These are phyloP conservation scores for Rissa tridactyla DNA, from an alignment of 2,113 vertebrate genomes.

Conservation along the genomic window DNA sequence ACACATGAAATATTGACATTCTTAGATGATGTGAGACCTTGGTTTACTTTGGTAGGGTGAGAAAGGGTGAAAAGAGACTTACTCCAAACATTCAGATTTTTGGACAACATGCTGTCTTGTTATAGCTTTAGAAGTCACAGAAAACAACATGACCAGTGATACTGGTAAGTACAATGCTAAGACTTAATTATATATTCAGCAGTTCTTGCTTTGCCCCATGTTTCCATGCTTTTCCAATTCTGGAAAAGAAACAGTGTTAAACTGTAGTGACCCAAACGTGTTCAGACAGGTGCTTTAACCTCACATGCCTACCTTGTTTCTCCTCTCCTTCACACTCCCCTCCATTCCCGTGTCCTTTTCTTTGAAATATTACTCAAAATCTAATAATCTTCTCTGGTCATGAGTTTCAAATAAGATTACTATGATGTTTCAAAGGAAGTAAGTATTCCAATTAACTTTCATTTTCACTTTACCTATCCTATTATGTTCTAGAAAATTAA, in stretches of 20 bases:
- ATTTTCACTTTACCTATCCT: constrained; percentile 18
- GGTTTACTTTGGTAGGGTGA: not conserved
- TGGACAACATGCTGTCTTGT: not conserved
- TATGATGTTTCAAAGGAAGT: constrained; percentile 27
- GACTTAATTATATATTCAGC: not conserved
- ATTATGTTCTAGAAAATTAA: constrained; percentile 40
- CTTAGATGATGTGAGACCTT: not conserved
- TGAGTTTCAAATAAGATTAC: constrained; percentile 44
- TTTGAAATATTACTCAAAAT: constrained; percentile 24
- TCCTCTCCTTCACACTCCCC: not conserved
- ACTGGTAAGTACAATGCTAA: not conserved
- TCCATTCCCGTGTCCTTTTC: not conserved
- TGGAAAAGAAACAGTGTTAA: not conserved
- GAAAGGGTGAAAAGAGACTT: not conserved
- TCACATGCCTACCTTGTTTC: not conserved
- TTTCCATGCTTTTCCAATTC: not conserved
- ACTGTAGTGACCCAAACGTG: not conserved
- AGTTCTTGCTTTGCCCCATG: not conserved
- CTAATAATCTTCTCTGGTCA: constrained; percentile 22
- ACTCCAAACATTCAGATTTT: not conserved
- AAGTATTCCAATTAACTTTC: constrained; percentile 52
- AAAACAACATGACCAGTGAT: not conserved
- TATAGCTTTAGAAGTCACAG: not conserved
- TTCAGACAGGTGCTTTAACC: not conserved
- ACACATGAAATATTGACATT: not conserved